Conservation (phyloP, 2,113 vertebrate genomes). For the Python bivittatus region DNA sequence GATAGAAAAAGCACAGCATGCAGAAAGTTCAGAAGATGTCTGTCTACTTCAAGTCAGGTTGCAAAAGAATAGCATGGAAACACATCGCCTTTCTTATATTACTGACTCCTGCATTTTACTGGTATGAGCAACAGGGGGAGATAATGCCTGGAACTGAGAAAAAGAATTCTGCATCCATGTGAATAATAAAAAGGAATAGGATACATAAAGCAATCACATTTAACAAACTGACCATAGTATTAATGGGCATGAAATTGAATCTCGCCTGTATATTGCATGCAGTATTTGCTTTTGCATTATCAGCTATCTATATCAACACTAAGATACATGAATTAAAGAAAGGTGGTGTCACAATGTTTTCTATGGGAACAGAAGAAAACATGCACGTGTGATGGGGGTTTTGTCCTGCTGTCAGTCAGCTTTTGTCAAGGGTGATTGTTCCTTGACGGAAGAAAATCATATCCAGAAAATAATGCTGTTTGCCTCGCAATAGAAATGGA, state of each 20-base stretch:
- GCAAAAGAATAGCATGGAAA: constrained; percentile 54
- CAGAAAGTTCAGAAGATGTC: constrained; percentile 66
- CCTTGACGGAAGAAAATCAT: not conserved
- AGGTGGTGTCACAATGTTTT: not conserved
- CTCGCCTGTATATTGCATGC: not conserved
- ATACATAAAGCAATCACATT: constrained; percentile 22
- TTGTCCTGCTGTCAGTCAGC: not conserved
- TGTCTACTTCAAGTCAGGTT: constrained; percentile 55
- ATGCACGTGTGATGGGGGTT: not conserved
- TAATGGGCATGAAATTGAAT: not conserved
- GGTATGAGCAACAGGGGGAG: constrained; percentile 64
- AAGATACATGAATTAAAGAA: not conserved
- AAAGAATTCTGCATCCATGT: not conserved
- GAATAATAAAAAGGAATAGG: not conserved
- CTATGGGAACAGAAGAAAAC: not conserved
- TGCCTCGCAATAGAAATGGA: fast-evolving
- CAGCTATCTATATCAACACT: not conserved
- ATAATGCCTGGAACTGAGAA: constrained; percentile 38
- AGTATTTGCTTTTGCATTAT: not conserved
- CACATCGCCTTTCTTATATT: constrained; percentile 38
- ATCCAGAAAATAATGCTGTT: not conserved
- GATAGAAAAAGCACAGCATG: constrained; percentile 64
- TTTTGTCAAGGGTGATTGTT: not conserved
- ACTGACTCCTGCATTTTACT: constrained; percentile 56
- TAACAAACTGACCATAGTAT: not conserved